Evolutionary conservation across 92 coral and sea anemone species (phyloP).

Genomic region (Hydrozoanthus gracilis): DNA sequence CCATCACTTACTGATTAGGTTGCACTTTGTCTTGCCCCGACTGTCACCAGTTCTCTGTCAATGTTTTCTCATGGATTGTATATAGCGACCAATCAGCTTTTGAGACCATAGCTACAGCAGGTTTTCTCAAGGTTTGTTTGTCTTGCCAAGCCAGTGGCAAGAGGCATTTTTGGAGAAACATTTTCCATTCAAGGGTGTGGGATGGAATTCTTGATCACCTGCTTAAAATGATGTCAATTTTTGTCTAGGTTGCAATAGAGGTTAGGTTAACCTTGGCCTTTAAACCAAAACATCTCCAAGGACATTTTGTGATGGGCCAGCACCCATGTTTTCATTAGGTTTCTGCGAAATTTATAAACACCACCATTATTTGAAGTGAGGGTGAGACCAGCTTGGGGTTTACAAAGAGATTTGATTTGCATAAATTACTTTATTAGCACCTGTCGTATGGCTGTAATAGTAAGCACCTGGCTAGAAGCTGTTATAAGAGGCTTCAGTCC

Average conservation of each 20-base stretch:
- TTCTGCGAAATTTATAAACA: slow-evolving; percentile 8
- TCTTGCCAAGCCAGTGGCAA: slow-evolving; percentile 31
- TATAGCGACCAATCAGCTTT: background rate
- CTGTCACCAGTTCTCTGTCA: background rate
- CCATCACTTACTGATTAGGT: background rate
- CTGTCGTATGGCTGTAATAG: slow-evolving; percentile 12
- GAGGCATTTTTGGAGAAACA: background rate
- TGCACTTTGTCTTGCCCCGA: background rate
- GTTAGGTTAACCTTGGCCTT: slow-evolving; percentile 34
- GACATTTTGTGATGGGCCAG: background rate
- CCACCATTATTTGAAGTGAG: background rate
- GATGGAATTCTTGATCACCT: slow-evolving; percentile 17
- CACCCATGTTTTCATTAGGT: background rate
- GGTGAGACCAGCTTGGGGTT: slow-evolving; percentile 6
- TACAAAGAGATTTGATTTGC: slow-evolving; percentile 20
- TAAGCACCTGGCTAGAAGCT: slow-evolving; percentile 48
- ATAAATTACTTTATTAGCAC: slow-evolving; percentile 38
- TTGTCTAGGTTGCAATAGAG: background rate
- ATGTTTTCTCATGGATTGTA: background rate
- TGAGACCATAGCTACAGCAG: background rate
- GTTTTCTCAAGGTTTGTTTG: slow-evolving; percentile 36
- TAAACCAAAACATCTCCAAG: slow-evolving; percentile 16
- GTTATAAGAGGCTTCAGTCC: slow-evolving; percentile 41
- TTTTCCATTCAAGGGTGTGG: slow-evolving; percentile 22
- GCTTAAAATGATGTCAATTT: background rate